These are phyloP conservation scores for Gambusia affinis DNA, from an alignment of 2,113 vertebrate genomes.

Conservation along the genomic window DNA sequence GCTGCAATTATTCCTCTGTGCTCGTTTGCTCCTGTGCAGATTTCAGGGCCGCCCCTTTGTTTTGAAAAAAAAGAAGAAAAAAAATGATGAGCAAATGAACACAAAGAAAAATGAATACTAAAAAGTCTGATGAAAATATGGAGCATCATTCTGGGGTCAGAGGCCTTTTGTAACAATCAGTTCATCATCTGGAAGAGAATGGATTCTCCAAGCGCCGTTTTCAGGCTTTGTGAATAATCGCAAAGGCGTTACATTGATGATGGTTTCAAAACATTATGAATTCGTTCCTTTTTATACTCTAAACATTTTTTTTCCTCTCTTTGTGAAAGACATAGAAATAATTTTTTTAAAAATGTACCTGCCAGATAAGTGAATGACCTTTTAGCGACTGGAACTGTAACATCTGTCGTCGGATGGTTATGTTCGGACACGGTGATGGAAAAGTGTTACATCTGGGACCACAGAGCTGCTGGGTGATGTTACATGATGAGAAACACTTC, in stretches of 20 bases:
- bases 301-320: not conserved
- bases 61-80: not conserved
- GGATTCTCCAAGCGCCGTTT: not conserved
- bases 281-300: accelerated
- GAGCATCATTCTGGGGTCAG: not conserved
- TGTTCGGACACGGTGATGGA: conserved; percentile 12
- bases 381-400: not conserved
- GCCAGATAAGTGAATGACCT: not conserved
- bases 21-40: not conserved
- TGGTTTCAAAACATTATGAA: not conserved
- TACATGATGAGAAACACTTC: not conserved
- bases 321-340: not conserved
- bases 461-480: not conserved
- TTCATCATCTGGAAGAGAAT: not conserved
- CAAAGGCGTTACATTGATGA: not conserved
- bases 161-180: conserved; percentile 1
- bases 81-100: not conserved
- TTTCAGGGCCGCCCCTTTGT: conserved; percentile 3
- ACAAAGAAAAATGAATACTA: not conserved
- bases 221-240: not conserved
- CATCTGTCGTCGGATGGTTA: not conserved
- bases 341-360: too few relatives aligned
- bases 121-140: conserved; percentile 1
- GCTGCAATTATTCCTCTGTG: not conserved
- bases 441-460: not conserved